Evolutionary conservation across 1,140 invertebrate species (phyloP).

Genomic region (Ceratitis capitata): DNA sequence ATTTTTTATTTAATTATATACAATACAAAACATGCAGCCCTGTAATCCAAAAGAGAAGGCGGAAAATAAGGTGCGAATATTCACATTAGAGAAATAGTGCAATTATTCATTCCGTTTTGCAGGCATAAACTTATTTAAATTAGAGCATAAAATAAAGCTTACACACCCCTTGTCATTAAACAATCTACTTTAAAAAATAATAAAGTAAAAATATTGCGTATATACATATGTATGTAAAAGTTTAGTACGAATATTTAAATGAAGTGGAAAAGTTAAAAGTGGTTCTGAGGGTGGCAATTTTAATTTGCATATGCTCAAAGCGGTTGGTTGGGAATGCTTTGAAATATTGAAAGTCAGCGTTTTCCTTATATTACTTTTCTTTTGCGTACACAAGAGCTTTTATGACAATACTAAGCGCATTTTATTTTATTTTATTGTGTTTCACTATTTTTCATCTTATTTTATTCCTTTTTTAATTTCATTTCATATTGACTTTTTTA

Average conservation of each 20-base stretch:
- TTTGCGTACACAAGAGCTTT: neutral
- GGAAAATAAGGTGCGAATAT: slow-evolving; percentile 29
- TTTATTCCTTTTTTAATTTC: too few relatives aligned
- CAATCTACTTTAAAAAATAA: neutral
- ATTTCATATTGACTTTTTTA: too few relatives aligned
- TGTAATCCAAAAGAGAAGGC: neutral
- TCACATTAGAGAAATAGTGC: neutral
- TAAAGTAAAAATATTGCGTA: neutral
- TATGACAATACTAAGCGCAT: neutral
- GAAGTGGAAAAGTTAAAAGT: neutral
- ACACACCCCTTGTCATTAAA: neutral
- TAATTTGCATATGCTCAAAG: neutral
- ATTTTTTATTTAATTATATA: neutral
- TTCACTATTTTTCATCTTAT: too few relatives aligned
- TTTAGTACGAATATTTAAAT: neutral
- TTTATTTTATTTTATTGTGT: too few relatives aligned
- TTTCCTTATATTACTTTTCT: neutral
- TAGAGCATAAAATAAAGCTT: neutral
- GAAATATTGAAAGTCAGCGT: neutral
- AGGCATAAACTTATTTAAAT: neutral
- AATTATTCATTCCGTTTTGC: slow-evolving; percentile 9
- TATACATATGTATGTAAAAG: neutral
- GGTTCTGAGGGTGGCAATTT: neutral
- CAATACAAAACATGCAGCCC: neutral
- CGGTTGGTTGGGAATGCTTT: neutral